phyloP scores from a whole-genome alignment of 2,113 vertebrate genomes.

The Antechinus flavipes region DNA sequence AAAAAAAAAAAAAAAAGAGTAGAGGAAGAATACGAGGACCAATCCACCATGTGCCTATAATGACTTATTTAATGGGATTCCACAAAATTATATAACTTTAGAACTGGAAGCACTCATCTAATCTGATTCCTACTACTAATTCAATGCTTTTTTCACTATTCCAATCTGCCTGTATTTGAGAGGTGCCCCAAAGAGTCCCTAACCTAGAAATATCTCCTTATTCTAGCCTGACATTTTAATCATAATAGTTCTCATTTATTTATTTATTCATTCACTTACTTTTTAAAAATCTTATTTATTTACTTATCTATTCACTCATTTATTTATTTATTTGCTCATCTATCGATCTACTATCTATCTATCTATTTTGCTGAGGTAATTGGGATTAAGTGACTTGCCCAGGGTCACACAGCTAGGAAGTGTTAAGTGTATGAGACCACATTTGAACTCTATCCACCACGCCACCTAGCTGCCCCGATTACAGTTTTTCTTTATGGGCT shows the following conservation, averaged over 20 bases:
- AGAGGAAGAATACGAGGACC: not conserved
- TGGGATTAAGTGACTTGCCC: too few species aligned
- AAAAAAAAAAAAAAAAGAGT: too few species aligned
- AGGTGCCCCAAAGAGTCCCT: not conserved
- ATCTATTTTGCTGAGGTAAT: too few species aligned
- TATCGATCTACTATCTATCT: too few species aligned
- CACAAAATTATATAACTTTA: not conserved
- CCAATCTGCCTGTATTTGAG: not conserved
- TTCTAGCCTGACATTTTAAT: not conserved
- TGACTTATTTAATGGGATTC: not conserved
- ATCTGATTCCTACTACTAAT: not conserved
- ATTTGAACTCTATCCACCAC: too few species aligned
- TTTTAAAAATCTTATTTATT: too few species aligned
- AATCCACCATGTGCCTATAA: not conserved
- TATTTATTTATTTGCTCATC: too few species aligned
- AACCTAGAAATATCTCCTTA: not conserved
- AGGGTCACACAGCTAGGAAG: too few species aligned
- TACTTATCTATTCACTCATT: too few species aligned
- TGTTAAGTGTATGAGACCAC: too few species aligned
- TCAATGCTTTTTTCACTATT: not conserved
- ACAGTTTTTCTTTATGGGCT: not conserved
- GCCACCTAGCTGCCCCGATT: too few species aligned
- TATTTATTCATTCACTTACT: too few species aligned
- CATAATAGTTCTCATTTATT: not conserved
- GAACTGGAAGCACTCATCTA: not conserved